Evolutionary conservation across 2,888 invertebrate species (phyloP), one percentile per base, ranked within the genome.

Genomic region (Itoplectis maculator): DNA sequence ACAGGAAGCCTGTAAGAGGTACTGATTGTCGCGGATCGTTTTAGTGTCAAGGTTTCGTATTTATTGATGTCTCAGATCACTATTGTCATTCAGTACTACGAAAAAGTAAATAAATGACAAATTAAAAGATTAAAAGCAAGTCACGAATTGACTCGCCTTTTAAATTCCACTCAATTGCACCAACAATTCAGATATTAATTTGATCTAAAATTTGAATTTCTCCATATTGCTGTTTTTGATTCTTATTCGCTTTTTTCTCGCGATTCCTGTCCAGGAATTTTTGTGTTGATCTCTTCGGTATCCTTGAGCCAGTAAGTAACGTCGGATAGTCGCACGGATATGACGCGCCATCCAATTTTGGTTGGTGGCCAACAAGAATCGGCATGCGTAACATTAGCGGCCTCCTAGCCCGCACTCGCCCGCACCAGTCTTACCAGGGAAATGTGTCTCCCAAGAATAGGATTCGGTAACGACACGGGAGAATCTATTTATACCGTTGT

Each of bases 401-500:
- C 63, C 78, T 78, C 61, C 61, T 68, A 29, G 72, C 61, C 72
- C 59, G 40, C 61, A 15, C 23, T 66, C 63, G 80, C 81, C 69
- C 63, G 72, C 72, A 82, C 65, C 69, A 82, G 70, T 75, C 72
- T 85, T 70, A 82, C 78, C 79, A 86, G 86, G 87, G 73, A 85
- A 87, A 87, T 86, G 85, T 86, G 86, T 84, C 86, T 89, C 85
- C 88, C 89, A 90, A 89, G 84, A 90, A 90, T 90, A 90, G 88
- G 86, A 82, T 86, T 86, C 84, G 80, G 86, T 87, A 86, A 86
- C 88, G 88, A 87, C 86, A 88, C 88, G 87, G 84, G 86, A 87
- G 73, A 66, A 82, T 86, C 88, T 89, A 90, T 89, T 89, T 87
- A 88, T 88, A 88, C 15, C 65, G 56, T 82, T 79, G 78, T 75